phyloP scores from a whole-genome alignment of 2,113 vertebrate genomes.

The Petrocephalus zakoni region DNA sequence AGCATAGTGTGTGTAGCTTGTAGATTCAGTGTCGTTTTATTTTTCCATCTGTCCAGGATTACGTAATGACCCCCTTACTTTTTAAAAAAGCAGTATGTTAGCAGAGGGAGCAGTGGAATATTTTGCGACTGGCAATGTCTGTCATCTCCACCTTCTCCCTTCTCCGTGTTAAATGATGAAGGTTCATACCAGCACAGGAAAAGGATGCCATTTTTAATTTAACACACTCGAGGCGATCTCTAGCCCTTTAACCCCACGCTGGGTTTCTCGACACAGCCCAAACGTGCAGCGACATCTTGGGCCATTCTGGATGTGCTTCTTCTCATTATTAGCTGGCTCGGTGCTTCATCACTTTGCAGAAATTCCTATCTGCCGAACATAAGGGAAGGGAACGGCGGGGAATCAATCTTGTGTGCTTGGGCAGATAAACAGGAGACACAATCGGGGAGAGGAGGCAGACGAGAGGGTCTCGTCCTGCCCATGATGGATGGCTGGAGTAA shows the following conservation, averaged over 20 bases:
- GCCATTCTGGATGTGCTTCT: constrained; percentile 45
- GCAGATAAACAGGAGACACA: constrained; percentile 68
- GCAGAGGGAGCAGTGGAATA: neutral
- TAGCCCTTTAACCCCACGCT: constrained; percentile 29
- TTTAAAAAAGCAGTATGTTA: neutral
- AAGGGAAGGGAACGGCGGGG: constrained; percentile 67
- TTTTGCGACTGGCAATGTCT: constrained; percentile 13
- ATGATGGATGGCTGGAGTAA: constrained; percentile 82
- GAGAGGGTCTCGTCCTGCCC: constrained; percentile 50
- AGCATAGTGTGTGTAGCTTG: neutral
- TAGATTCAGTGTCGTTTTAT: neutral
- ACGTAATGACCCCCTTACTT: neutral
- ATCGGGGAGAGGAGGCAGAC: constrained; percentile 45
- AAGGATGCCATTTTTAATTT: constrained; percentile 45
- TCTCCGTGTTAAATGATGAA: constrained; percentile 40
- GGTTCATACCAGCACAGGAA: constrained; percentile 39
- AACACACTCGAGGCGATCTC: constrained; percentile 26
- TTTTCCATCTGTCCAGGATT: neutral
- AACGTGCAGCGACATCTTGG: constrained; percentile 32
- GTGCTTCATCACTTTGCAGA: constrained; percentile 71
- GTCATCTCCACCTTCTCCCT: constrained; percentile 25
- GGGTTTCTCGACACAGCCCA: constrained; percentile 29
- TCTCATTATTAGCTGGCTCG: constrained; percentile 59
- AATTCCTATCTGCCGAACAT: constrained; percentile 78
- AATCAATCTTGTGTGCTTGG: constrained; percentile 76